Evolutionary conservation across 2,888 invertebrate genomes (phyloP).

Genomic region (Palloptera scutellata): DNA sequence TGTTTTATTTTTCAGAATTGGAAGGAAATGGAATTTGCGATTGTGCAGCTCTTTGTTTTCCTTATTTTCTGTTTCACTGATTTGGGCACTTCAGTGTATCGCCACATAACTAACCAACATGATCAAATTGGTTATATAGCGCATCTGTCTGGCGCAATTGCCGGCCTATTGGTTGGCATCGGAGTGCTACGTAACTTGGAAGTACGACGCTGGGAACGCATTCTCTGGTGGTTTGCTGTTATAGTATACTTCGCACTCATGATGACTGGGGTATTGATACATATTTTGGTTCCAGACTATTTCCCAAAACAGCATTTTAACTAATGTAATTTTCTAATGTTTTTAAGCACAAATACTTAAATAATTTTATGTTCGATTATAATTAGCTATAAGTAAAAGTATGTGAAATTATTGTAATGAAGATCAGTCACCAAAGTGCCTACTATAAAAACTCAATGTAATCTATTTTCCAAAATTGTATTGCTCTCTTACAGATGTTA

Average conservation of each 20-base stretch:
- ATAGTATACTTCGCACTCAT: slow-evolving; percentile 75
- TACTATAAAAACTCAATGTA: too few relatives aligned
- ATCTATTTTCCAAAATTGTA: too few relatives aligned
- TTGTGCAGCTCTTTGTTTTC: slow-evolving; percentile 84
- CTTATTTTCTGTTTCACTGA: slow-evolving; percentile 83
- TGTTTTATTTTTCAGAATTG: slow-evolving; percentile 79
- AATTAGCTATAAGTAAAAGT: too few relatives aligned
- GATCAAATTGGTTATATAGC: slow-evolving; percentile 93
- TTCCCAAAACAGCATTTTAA: slow-evolving; percentile 64
- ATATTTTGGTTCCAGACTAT: slow-evolving; percentile 72
- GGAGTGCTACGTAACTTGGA: slow-evolving; percentile 85
- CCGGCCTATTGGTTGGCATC: slow-evolving; percentile 83
- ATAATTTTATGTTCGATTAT: too few relatives aligned
- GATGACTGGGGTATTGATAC: slow-evolving; percentile 76
- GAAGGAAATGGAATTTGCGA: slow-evolving; percentile 95
- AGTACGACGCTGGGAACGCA: slow-evolving; percentile 80
- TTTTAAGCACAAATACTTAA: too few relatives aligned
- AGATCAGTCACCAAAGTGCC: too few relatives aligned
- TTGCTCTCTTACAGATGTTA: too few relatives aligned
- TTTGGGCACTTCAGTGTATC: slow-evolving; percentile 89
- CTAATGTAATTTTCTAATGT: slow-evolving; percentile 28
- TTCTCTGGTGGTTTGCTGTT: slow-evolving; percentile 83
- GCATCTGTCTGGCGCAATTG: slow-evolving; percentile 90
- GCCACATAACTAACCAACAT: slow-evolving; percentile 75
- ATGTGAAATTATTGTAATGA: too few relatives aligned